Conservation (phyloP, 2,113 vertebrate genomes). For the Eublepharis macularius region DNA sequence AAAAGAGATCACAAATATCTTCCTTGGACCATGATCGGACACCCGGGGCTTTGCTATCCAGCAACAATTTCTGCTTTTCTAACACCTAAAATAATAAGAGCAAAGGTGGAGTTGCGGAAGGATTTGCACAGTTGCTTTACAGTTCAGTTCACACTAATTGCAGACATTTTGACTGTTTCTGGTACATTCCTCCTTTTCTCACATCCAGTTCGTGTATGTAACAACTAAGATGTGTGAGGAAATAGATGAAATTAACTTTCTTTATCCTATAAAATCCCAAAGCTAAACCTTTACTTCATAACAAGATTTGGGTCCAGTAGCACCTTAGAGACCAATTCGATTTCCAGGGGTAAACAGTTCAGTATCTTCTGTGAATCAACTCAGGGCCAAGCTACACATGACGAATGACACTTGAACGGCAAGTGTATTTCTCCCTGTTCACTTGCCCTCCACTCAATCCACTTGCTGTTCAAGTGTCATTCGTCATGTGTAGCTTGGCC, state of each 20-base stretch:
- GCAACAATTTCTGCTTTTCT: not conserved
- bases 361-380: too few species aligned
- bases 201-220: not conserved
- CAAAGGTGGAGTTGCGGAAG: not conserved
- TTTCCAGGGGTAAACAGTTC: too few species aligned
- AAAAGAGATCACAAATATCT: fast-evolving
- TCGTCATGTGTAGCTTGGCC: too few species aligned
- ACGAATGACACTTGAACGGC: too few species aligned
- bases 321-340: too few species aligned
- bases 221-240: not conserved
- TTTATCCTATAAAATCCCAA: not conserved
- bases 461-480: too few species aligned
- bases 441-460: too few species aligned
- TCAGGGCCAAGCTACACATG: too few species aligned
- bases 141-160: not conserved
- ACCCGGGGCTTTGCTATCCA: not conserved
- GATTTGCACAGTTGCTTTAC: not conserved
- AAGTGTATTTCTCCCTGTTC: too few species aligned
- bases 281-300: not conserved
- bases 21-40: not conserved
- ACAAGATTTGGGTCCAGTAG: too few species aligned
- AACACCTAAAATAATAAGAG: not conserved
- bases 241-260: not conserved
- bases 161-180: not conserved
- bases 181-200: not conserved